These are phyloP conservation scores for Agrotis segetum DNA, from an alignment of 2,888 invertebrate genomes.

Conservation along the genomic window DNA sequence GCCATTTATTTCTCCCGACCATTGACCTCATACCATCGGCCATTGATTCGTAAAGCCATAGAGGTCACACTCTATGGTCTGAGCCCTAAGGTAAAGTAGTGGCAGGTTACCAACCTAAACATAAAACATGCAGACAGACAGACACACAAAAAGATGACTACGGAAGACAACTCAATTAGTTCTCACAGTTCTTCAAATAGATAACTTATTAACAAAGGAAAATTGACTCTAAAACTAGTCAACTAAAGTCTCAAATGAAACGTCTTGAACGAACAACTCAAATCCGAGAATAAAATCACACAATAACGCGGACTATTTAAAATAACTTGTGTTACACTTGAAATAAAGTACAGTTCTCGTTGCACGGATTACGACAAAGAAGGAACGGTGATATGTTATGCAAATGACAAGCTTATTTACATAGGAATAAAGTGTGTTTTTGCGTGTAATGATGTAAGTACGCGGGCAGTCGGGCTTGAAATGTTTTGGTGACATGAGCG, in stretches of 20 bases:
- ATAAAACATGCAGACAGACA: slow-evolving; percentile 73
- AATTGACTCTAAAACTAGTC: slow-evolving; percentile 40
- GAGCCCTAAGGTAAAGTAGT: slow-evolving; percentile 49
- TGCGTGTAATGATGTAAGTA: slow-evolving; percentile 69
- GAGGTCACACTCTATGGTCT: slow-evolving; percentile 40
- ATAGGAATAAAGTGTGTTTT: slow-evolving; percentile 45
- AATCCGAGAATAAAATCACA: slow-evolving; percentile 75
- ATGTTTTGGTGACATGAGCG: slow-evolving; percentile 90
- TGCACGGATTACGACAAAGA: slow-evolving; percentile 39
- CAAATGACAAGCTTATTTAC: slow-evolving; percentile 70
- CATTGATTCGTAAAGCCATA: slow-evolving; percentile 17
- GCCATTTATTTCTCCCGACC: slow-evolving; percentile 8
- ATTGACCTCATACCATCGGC: slow-evolving; percentile 26
- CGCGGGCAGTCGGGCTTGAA: slow-evolving; percentile 83
- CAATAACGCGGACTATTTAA: slow-evolving; percentile 50
- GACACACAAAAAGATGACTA: slow-evolving; percentile 76
- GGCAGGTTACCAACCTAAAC: slow-evolving; percentile 55
- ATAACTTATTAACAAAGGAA: slow-evolving; percentile 67
- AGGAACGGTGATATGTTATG: slow-evolving; percentile 64
- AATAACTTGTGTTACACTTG: slow-evolving; percentile 57
- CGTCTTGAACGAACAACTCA: slow-evolving; percentile 47
- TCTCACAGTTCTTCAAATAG: slow-evolving; percentile 83
- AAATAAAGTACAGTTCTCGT: slow-evolving; percentile 49
- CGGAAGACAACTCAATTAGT: slow-evolving; percentile 89
- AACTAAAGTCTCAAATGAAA: slow-evolving; percentile 62